Evolutionary conservation across 2,888 invertebrate genomes (phyloP).

Genomic region (Reticulitermes lucifugus): DNA sequence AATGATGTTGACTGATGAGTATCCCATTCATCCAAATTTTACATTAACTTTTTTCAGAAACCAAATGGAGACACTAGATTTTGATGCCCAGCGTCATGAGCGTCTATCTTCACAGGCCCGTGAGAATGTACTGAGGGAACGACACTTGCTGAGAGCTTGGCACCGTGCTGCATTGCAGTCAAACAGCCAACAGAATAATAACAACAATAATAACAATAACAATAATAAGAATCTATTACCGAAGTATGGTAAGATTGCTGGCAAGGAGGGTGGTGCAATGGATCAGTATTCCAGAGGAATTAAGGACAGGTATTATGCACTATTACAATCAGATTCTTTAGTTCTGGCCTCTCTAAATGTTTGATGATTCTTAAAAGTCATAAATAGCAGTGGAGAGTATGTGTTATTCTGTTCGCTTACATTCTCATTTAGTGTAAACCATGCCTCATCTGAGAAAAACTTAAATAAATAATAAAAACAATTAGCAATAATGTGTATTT

Average conservation of each 20-base stretch:
- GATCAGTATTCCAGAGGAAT: background rate
- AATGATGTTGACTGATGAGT: too few species aligned
- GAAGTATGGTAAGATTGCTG: conserved; percentile 15
- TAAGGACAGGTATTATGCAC: background rate
- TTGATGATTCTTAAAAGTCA: too few species aligned
- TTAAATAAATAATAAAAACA: too few species aligned
- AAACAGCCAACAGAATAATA: conserved; percentile 42
- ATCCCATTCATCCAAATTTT: too few species aligned
- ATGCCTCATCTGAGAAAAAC: too few species aligned
- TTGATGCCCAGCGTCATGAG: conserved; percentile 63
- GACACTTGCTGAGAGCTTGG: conserved; percentile 63
- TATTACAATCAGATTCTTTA: background rate
- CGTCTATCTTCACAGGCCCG: conserved; percentile 60
- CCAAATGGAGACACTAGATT: conserved; percentile 59
- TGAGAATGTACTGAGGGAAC: conserved; percentile 56
- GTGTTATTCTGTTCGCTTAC: too few species aligned
- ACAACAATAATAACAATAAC: conserved; percentile 36
- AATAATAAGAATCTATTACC: conserved; percentile 33
- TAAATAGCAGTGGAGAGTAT: too few species aligned
- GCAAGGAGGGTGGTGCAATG: background rate
- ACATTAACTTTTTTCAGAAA: conserved; percentile 48
- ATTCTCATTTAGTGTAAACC: too few species aligned
- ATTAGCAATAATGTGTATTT: too few species aligned
- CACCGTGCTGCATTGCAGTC: conserved; percentile 58
- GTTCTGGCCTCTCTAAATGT: too few species aligned